Percentiles rank a stretch among this genome's conserved stretches.
These are phyloP conservation scores for Zaprionus ghesquierei DNA, from an alignment of 1,140 invertebrate species.

Conservation along the genomic window DNA sequence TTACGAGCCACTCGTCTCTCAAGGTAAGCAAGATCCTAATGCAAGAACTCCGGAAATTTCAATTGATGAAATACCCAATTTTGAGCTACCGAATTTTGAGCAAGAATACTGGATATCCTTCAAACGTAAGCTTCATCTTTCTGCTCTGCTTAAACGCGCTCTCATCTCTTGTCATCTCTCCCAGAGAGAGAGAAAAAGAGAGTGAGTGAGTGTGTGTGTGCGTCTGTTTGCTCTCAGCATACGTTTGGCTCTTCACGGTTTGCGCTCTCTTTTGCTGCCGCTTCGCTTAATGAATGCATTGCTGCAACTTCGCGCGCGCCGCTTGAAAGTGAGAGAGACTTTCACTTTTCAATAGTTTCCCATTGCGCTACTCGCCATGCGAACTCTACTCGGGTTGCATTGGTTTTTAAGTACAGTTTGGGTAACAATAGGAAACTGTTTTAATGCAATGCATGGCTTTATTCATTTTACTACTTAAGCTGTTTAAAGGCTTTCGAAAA, in stretches of 20 bases:
- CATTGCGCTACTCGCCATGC: neutral
- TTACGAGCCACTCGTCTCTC: conserved; percentile 34
- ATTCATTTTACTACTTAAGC: too few relatives aligned
- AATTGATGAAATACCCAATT: too few relatives aligned
- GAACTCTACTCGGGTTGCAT: neutral
- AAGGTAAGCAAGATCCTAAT: conserved; percentile 52
- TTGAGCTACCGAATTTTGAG: too few relatives aligned
- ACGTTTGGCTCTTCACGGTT: neutral
- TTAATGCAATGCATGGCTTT: too few relatives aligned
- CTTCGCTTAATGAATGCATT: neutral
- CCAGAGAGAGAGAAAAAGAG: too few relatives aligned
- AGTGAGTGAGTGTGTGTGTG: too few relatives aligned
- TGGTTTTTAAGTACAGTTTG: neutral
- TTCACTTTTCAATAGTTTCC: neutral
- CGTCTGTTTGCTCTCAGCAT: neutral
- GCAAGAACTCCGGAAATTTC: neutral
- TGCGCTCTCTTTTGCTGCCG: neutral
- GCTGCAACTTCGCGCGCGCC: neutral
- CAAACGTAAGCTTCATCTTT: conserved; percentile 9
- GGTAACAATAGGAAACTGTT: neutral
- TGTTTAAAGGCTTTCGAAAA: too few relatives aligned
- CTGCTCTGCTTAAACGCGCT: neutral
- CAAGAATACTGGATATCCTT: too few relatives aligned
- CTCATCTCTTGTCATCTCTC: neutral
- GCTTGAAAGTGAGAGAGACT: neutral